phyloP scores from a whole-genome alignment of 2,888 invertebrate species.

The Ellobium chinense region DNA sequence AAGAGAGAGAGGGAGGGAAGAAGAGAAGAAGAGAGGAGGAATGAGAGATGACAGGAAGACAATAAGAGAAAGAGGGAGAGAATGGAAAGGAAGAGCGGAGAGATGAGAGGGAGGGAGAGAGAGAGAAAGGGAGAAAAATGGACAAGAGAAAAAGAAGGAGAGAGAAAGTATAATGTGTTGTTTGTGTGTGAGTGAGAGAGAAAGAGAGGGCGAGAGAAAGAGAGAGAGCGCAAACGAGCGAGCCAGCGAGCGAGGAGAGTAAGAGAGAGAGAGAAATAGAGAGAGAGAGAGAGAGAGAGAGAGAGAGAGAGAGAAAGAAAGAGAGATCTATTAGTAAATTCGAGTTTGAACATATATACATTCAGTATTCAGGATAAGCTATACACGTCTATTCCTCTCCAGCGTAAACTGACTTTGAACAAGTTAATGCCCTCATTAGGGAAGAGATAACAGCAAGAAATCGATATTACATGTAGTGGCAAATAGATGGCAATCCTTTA shows the following conservation, averaged over 20 bases:
- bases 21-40: constrained; percentile 3
- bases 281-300: neutral
- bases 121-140: neutral
- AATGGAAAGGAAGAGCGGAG: neutral
- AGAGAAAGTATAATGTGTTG: constrained; percentile 1
- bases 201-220: neutral
- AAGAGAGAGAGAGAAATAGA: neutral
- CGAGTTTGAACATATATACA: no score
- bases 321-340: no score
- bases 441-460: no score
- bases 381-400: no score
- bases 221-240: neutral
- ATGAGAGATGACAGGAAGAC: neutral
- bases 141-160: neutral
- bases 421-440: no score
- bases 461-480: no score
- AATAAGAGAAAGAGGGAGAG: neutral
- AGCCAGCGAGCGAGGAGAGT: neutral
- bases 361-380: no score
- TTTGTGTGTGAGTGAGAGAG: neutral
- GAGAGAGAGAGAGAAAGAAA: neutral
- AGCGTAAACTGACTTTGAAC: no score
- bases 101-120: no score
- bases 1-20: constrained; percentile 5
- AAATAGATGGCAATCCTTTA: no score